Percentiles rank a stretch among this genome's conserved stretches.
phyloP scores from a whole-genome alignment of 2,797 vertebrate genomes.

The Calcarius lapponicus region DNA sequence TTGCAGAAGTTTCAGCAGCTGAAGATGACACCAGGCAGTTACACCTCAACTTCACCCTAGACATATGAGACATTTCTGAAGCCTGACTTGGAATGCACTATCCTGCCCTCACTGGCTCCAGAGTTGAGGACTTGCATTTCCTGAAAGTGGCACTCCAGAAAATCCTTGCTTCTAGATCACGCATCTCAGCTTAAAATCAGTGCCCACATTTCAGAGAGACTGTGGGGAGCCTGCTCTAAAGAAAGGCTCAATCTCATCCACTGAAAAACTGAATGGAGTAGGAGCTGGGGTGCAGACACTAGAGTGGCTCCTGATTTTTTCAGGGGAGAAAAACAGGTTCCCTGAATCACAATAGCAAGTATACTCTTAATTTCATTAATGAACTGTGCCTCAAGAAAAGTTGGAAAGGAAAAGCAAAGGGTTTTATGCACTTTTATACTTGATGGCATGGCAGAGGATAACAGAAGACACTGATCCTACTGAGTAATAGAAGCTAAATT shows the following conservation, averaged over 20 bases:
- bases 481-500: neutral
- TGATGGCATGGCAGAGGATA: neutral
- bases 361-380: neutral
- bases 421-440: neutral
- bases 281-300: neutral
- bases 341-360: neutral
- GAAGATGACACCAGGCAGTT: neutral
- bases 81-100: accelerated
- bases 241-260: neutral
- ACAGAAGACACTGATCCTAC: neutral
- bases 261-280: neutral
- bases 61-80: neutral
- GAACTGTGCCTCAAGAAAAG: neutral
- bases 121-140: neutral
- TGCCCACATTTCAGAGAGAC: neutral
- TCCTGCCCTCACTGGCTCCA: neutral
- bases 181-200: neutral
- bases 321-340: neutral
- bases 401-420: neutral
- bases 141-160: neutral
- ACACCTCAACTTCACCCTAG: neutral
- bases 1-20: neutral
- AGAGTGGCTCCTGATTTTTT: neutral
- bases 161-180: neutral
- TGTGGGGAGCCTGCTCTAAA: neutral